A percentile compares a stretch with the other conserved stretches of the same genome.
Conservation (phyloP, 2,888 invertebrate species). For the Baronia brevicornis region DNA sequence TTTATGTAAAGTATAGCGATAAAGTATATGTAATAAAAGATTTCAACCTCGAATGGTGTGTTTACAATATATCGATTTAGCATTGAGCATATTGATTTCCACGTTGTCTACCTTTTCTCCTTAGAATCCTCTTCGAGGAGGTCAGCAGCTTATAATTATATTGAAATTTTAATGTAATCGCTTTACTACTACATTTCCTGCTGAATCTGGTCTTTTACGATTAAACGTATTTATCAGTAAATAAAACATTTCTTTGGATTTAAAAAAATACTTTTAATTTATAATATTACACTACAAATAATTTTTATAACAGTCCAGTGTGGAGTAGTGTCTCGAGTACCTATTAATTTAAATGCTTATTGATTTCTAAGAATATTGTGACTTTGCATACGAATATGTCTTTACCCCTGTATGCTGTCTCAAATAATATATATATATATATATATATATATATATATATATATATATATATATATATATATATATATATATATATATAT, state of each 20-base stretch:
- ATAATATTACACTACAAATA: background rate
- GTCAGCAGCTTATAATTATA: constrained; percentile 23
- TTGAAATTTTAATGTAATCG: constrained; percentile 27
- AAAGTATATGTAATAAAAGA: constrained; percentile 8
- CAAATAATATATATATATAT: too few relatives aligned
- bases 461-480: too few relatives aligned
- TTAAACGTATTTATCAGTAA: constrained; percentile 12
- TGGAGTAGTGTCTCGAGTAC: too few relatives aligned
- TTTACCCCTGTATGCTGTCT: too few relatives aligned
- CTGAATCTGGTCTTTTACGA: constrained; percentile 18
- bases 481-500: too few relatives aligned
- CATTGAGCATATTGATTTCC: constrained; percentile 10
- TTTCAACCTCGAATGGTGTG: background rate
- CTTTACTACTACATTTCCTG: constrained; percentile 22
- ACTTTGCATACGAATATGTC: too few relatives aligned
- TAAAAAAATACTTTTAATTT: constrained; percentile 2
- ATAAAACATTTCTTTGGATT: constrained; percentile 4
- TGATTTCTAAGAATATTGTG: too few relatives aligned
- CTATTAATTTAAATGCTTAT: too few relatives aligned
- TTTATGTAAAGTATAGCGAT: constrained; percentile 6
- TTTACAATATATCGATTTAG: constrained; percentile 6
- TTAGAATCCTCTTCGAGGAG: constrained; percentile 23
- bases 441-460: too few relatives aligned
- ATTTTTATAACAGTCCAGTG: too few relatives aligned
- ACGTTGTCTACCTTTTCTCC: constrained; percentile 15